Percentiles rank a stretch among this genome's conserved stretches.
Conservation (phyloP, 2,113 vertebrate genomes). For the Cardinalis cardinalis region DNA sequence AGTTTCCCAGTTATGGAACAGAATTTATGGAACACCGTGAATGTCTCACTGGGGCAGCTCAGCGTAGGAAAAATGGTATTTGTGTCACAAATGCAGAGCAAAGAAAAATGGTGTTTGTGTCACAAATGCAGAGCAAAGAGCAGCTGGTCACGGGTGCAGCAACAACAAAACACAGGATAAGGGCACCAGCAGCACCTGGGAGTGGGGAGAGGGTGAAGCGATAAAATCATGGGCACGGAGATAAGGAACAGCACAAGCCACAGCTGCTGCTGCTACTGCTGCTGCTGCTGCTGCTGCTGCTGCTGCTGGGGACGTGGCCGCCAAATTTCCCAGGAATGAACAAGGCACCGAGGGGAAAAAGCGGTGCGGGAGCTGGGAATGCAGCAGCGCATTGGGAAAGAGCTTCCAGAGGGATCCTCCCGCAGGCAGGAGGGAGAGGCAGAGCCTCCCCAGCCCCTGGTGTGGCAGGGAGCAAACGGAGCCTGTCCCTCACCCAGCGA, state of each 20-base stretch:
- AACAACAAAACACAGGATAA: not conserved
- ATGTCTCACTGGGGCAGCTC: not conserved
- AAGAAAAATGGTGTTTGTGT: not conserved
- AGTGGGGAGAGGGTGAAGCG: not conserved
- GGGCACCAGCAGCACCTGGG: not conserved
- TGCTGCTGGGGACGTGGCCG: not conserved
- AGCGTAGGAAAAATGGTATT: not conserved
- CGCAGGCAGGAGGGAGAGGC: not conserved
- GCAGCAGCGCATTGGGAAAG: not conserved
- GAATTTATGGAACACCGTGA: not conserved
- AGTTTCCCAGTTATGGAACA: fast-evolving
- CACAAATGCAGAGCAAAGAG: not conserved
- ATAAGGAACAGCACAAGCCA: not conserved
- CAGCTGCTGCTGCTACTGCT: too few relatives aligned
- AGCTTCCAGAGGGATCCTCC: not conserved
- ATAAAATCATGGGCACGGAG: not conserved
- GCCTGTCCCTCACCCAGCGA: not conserved
- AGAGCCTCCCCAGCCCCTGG: fast-evolving
- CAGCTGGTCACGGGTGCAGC: not conserved
- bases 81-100: not conserved
- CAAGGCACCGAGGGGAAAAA: not conserved
- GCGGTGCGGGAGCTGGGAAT: not conserved
- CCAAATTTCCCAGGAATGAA: not conserved
- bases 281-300: not conserved
- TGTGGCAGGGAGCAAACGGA: fast-evolving